Evolutionary conservation across 2,113 vertebrate species (phyloP).

Genomic region (Atractosteus spatula): DNA sequence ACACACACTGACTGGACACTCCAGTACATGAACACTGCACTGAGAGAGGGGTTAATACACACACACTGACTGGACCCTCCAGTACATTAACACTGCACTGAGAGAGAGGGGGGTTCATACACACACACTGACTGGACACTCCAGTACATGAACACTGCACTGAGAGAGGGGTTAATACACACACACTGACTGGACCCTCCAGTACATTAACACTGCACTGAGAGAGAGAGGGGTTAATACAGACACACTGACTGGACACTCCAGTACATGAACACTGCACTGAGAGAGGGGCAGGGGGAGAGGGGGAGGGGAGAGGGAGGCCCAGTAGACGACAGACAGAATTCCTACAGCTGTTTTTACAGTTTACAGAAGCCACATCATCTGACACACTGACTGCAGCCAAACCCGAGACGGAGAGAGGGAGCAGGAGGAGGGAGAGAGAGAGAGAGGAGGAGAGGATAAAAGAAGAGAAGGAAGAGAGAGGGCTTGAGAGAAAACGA

Average conservation of each 20-base stretch:
- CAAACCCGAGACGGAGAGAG: conserved; percentile 17
- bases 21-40: too few species aligned
- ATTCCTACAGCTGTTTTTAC: conserved; percentile 53
- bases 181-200: conserved; percentile 51
- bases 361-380: conserved; percentile 49
- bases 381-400: conserved; percentile 44
- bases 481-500: conserved; percentile 17
- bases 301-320: conserved; percentile 18
- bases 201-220: conserved; percentile 46
- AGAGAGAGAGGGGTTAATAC: conserved; percentile 38
- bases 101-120: too few species aligned
- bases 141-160: too few species aligned
- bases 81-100: too few species aligned
- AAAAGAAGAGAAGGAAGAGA: conserved; percentile 27
- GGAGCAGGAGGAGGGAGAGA: neutral
- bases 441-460: conserved; percentile 36
- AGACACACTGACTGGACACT: conserved; percentile 38
- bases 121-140: too few species aligned
- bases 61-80: too few species aligned
- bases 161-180: conserved; percentile 30
- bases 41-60: too few species aligned
- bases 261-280: conserved; percentile 44
- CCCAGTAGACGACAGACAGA: conserved; percentile 10
- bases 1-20: too few species aligned
- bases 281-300: conserved; percentile 34